phyloP scores from a whole-genome alignment of 1,140 invertebrate species.

The Drosophila sucinea region DNA sequence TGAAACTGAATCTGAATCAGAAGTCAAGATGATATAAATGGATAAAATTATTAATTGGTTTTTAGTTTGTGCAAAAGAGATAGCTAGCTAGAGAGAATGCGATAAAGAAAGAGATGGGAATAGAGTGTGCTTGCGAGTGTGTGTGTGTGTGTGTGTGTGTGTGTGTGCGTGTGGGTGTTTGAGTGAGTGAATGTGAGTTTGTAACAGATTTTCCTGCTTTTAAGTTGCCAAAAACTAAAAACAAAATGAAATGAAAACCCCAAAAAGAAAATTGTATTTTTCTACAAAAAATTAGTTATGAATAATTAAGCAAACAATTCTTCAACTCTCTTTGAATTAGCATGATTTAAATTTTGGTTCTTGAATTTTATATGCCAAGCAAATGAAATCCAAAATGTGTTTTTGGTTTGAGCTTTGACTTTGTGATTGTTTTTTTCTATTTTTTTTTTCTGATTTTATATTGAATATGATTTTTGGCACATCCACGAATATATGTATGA shows the following conservation, averaged over 20 bases:
- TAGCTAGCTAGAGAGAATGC: neutral
- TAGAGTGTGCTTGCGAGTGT: neutral
- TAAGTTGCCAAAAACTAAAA: conserved; percentile 51
- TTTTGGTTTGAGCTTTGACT: neutral
- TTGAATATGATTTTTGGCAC: neutral
- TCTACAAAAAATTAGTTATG: conserved; percentile 31
- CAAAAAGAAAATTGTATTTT: conserved; percentile 36
- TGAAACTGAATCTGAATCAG: conserved; percentile 7
- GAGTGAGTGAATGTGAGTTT: conserved; percentile 10
- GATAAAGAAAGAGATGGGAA: neutral
- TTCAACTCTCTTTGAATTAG: too few species aligned
- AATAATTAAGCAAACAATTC: conserved; percentile 16
- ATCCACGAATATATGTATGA: neutral
- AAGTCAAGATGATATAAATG: neutral
- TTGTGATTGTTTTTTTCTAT: neutral
- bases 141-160: neutral
- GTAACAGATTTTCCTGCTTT: conserved; percentile 33
- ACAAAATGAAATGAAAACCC: conserved; percentile 15
- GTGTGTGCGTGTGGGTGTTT: conserved; percentile 28
- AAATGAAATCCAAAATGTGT: neutral
- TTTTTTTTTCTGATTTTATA: neutral
- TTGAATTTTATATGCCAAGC: neutral
- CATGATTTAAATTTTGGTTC: neutral
- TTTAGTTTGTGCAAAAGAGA: neutral
- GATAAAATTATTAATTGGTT: conserved; percentile 1